These are phyloP conservation scores for Stenoptilia bipunctidactyla DNA, from an alignment of 2,888 invertebrate species.

Conservation along the genomic window DNA sequence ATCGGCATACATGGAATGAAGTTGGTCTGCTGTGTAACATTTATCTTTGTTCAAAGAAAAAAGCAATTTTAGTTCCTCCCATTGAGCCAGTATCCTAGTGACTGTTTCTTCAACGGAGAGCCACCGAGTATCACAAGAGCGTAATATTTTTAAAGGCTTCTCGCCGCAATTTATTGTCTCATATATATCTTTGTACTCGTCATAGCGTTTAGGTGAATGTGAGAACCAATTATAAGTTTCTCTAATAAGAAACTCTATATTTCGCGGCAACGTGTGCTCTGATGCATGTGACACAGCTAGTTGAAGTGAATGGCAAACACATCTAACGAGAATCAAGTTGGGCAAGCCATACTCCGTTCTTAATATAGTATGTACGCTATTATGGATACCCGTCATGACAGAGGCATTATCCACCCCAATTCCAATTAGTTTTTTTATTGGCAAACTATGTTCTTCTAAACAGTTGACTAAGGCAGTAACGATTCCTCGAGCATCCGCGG, in stretches of 20 bases:
- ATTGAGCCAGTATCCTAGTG: constrained; percentile 10
- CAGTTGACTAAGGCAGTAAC: constrained; percentile 1
- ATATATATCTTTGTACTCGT: constrained; percentile 19
- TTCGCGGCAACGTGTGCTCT: too few species aligned
- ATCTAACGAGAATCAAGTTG: constrained; percentile 20
- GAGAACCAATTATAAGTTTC: too few species aligned
- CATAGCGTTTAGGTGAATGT: too few species aligned
- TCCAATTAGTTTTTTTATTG: constrained; percentile 11
- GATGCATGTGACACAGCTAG: constrained; percentile 24
- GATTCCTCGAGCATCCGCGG: constrained; percentile 1
- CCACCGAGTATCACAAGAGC: constrained; percentile 10
- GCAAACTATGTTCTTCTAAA: not conserved
- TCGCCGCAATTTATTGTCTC: constrained; percentile 19
- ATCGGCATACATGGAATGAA: constrained; percentile 7
- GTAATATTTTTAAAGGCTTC: constrained; percentile 20
- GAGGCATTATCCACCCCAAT: constrained; percentile 26
- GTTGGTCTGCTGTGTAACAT: constrained; percentile 8
- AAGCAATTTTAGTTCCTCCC: constrained; percentile 13
- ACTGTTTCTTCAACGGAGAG: constrained; percentile 10
- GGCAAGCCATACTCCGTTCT: constrained; percentile 15
- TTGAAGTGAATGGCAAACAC: constrained; percentile 21
- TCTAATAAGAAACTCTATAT: too few species aligned
- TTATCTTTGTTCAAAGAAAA: too few species aligned
- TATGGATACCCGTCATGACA: constrained; percentile 25
- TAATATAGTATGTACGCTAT: constrained; percentile 21